Percentiles rank a stretch among this genome's conserved stretches.
These are phyloP conservation scores for Diadegma fenestrale DNA, from an alignment of 2,888 invertebrate species.

Conservation along the genomic window DNA sequence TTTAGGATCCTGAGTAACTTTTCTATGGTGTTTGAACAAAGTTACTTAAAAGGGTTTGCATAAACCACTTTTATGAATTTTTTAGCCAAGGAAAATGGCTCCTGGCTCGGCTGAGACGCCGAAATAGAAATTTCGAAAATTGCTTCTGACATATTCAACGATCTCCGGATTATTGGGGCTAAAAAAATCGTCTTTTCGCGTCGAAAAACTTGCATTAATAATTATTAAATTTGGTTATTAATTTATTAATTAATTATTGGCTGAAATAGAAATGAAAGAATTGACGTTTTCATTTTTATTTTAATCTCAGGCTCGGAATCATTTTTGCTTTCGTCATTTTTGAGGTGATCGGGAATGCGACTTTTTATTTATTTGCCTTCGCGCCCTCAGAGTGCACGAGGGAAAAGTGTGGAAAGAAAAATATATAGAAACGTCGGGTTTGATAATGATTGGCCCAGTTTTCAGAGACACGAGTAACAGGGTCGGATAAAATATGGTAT, in stretches of 20 bases:
- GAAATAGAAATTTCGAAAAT: background rate
- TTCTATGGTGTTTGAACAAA: background rate
- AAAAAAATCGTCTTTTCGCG: background rate
- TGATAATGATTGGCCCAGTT: conserved; percentile 9
- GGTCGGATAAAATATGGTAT: background rate
- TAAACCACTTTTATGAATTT: background rate
- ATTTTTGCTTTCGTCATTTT: background rate
- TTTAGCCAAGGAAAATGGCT: background rate
- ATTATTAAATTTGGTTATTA: too few relatives aligned
- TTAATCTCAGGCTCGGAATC: background rate
- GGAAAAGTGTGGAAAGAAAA: conserved; percentile 1
- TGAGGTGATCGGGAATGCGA: background rate
- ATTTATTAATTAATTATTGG: too few relatives aligned
- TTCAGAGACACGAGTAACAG: background rate
- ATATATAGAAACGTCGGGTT: background rate
- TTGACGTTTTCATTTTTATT: background rate
- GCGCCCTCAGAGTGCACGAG: background rate
- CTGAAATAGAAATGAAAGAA: background rate
- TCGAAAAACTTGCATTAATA: too few relatives aligned
- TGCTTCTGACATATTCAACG: background rate
- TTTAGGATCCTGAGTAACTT: background rate
- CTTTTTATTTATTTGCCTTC: background rate
- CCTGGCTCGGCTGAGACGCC: background rate
- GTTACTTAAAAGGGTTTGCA: background rate
- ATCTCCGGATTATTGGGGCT: background rate